A percentile compares a stretch with the other conserved stretches of the same genome.
Evolutionary conservation across 2,113 vertebrate genomes (phyloP).

Genomic region (Indicator maculatus): DNA sequence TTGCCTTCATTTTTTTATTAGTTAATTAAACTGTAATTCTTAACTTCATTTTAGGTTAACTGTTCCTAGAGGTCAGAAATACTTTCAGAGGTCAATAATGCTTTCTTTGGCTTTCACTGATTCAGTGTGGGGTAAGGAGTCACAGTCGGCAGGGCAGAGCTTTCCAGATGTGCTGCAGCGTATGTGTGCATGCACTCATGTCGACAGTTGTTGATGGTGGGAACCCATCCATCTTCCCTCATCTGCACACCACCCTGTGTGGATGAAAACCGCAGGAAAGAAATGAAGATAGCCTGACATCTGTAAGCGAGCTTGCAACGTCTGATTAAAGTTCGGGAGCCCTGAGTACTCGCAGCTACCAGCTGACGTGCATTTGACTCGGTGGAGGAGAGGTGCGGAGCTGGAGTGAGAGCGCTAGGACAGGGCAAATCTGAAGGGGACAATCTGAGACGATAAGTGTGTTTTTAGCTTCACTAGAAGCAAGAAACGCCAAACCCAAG

Average conservation of each 20-base stretch:
- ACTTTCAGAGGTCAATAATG: slow-evolving; percentile 4
- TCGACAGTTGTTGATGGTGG: not conserved
- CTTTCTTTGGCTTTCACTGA: not conserved
- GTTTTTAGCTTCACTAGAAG: not conserved
- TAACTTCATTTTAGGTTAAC: slow-evolving; percentile 47
- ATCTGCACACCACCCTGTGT: not conserved
- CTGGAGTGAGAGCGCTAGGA: not conserved
- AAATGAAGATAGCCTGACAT: not conserved
- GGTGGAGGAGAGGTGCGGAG: not conserved
- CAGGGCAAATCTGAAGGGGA: not conserved
- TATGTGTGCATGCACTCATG: not conserved
- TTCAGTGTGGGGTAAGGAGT: not conserved
- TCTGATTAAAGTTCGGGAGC: not conserved
- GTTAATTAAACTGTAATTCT: slow-evolving; percentile 54
- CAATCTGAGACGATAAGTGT: rapidly evolving
- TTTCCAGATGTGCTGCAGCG: slow-evolving; percentile 22
- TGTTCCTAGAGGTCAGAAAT: slow-evolving; percentile 43
- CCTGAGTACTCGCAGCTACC: not conserved
- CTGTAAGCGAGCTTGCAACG: not conserved
- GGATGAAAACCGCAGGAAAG: not conserved
- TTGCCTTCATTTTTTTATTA: slow-evolving; percentile 30
- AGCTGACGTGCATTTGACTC: not conserved
- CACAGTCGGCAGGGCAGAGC: not conserved
- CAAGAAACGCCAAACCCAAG: not conserved
- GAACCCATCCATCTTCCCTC: slow-evolving; percentile 13